Conservation (phyloP, 2,888 invertebrate genomes). For the Incurvaria masculella region DNA sequence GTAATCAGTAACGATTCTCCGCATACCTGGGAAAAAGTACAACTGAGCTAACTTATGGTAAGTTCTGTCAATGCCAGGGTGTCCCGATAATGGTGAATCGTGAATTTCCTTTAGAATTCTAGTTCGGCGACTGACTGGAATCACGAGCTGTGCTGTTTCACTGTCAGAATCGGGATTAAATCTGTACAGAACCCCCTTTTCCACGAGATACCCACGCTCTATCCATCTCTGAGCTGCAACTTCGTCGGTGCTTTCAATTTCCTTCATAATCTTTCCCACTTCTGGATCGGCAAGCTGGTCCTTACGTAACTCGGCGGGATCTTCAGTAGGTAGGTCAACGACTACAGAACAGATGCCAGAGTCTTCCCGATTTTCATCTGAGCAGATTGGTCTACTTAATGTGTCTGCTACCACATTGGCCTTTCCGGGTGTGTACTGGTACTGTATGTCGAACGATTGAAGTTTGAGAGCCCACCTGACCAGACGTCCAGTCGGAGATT, state of each 20-base stretch:
- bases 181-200: conserved; percentile 5
- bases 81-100: neutral
- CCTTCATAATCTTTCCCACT: conserved; percentile 15
- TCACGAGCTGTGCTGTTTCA: conserved; percentile 4
- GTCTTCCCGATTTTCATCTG: neutral
- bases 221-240: neutral
- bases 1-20: neutral
- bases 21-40: neutral
- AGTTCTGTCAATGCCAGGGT: neutral
- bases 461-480: conserved; percentile 33
- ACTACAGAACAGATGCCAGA: conserved; percentile 15
- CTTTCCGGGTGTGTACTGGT: conserved; percentile 25
- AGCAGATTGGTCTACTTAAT: conserved; percentile 18
- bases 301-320: conserved; percentile 10
- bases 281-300: conserved; percentile 16
- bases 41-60: neutral
- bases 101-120: neutral
- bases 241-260: conserved; percentile 12
- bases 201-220: conserved; percentile 5
- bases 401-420: conserved; percentile 28
- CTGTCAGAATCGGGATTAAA: conserved; percentile 3
- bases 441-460: conserved; percentile 24
- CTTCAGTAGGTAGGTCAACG: conserved; percentile 11
- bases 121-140: neutral
- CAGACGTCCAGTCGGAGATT: conserved; percentile 31